phyloP scores from a whole-genome alignment of 37 sponge, comb jelly and placozoan genomes.

The Petrosia ficiformis region DNA sequence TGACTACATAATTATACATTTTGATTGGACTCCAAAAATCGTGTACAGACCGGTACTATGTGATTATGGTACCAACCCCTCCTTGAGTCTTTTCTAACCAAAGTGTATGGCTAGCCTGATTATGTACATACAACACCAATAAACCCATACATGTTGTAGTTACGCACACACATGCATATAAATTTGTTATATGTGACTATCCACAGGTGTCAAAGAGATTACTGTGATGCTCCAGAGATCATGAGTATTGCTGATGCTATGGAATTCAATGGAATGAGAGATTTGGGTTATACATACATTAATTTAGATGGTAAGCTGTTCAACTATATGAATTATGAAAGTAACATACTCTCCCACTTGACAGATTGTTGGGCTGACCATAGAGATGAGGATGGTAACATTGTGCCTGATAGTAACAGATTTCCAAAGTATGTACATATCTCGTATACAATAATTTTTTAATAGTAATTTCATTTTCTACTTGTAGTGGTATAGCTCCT shows the following conservation, averaged over 20 bases:
- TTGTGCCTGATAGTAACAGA: constrained; percentile 52
- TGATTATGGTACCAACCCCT: no score
- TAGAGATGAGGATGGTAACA: constrained; percentile 55
- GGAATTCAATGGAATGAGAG: constrained; percentile 48
- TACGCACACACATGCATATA: no score
- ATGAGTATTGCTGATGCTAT: constrained; percentile 57
- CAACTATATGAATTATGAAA: no score
- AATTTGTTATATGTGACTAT: no score
- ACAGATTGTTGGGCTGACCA: constrained; percentile 88
- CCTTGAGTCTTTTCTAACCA: no score
- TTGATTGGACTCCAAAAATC: no score
- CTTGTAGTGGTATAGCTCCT: constrained; percentile 61
- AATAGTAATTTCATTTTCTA: neutral
- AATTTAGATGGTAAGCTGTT: neutral
- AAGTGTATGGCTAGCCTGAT: no score
- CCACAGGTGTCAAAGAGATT: constrained; percentile 45
- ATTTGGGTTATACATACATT: constrained; percentile 57
- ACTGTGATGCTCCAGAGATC: constrained; percentile 41
- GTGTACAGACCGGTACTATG: no score
- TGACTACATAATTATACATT: no score
- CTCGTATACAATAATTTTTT: neutral
- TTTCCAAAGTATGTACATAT: constrained; percentile 69
- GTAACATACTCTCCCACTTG: neutral
- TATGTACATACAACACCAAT: neutral
- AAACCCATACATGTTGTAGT: no score